Evolutionary conservation across 2,888 invertebrate species (phyloP), one percentile per base, ranked within the genome.

Genomic region (Rhorus exstirpatorius): DNA sequence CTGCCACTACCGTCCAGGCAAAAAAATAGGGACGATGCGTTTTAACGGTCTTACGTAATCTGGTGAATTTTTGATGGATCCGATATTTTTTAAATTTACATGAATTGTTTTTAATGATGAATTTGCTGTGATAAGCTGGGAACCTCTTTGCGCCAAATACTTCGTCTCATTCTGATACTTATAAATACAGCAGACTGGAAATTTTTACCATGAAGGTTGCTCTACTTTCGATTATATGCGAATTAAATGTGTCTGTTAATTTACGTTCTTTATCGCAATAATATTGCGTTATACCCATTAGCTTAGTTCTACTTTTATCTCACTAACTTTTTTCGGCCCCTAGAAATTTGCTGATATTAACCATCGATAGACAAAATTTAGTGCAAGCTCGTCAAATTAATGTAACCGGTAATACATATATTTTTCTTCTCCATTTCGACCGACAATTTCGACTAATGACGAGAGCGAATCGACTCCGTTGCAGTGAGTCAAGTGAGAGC

Each of bases 401-500:
- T 51, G 1, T 7, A 49, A 19, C 17, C 10, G 19, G 19, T 19
- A 1, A 51, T 49, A 49, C 19, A 55, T 55, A 55, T 55, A 14
- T 55, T 19, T 70, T 51, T 70, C 63, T 53, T 61, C 12, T 10
- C 61, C 19, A 44, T n/a, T 7, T 19, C 19, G 10, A 46, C 4
- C 21, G 38, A 38, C 14, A 19, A 61, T 35, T 61, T 60, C 26
- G 31, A 51, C 44, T 67, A 78, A 75, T 79, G 74, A 75, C 65
- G 70, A 75, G 58, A 44, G 49, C 58, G 41, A 51, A 65, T 46
- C 26, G 68, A 65, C 38, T 79, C 51, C 19, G 61, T 24, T 44
- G 55, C 41, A 51, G 21, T 60, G 44, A 65, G 53, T 74, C 75
- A 41, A 71, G 60, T 67, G 79, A 44, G 65, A 79, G 61, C n/a